phyloP scores from a whole-genome alignment of 2,113 vertebrate species.

The Prolemur simus region DNA sequence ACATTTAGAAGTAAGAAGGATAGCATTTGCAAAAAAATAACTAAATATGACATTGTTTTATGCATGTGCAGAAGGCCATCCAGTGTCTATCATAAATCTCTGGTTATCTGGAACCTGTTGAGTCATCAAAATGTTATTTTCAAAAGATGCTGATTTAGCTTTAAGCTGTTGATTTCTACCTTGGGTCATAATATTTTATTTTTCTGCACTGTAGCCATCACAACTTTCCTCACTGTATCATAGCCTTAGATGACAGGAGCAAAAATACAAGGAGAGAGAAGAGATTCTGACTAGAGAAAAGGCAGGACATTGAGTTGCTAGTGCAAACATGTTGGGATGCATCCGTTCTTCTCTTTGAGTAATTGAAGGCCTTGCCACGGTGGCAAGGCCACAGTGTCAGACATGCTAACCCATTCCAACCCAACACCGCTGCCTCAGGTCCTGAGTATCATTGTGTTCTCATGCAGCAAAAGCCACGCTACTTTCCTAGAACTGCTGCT shows the following conservation, averaged over 20 bases:
- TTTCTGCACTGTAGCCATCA: not conserved
- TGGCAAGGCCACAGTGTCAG: not conserved
- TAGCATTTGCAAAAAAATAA: not conserved
- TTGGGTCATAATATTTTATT: not conserved
- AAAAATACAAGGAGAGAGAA: not conserved
- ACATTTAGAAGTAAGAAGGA: not conserved
- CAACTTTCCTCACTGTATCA: not conserved
- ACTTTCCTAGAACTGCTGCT: not conserved
- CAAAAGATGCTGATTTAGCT: slow-evolving; percentile 32
- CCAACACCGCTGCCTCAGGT: not conserved
- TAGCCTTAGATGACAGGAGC: not conserved
- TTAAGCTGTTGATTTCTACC: slow-evolving; percentile 29
- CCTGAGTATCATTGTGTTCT: not conserved
- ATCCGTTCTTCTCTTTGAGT: not conserved
- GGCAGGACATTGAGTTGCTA: not conserved
- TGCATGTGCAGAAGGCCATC: not conserved
- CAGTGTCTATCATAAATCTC: not conserved
- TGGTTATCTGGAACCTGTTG: not conserved
- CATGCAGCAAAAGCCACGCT: not conserved
- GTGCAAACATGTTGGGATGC: not conserved
- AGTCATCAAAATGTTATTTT: slow-evolving; percentile 38
- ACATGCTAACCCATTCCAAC: not conserved
- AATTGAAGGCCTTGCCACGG: not conserved
- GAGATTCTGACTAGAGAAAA: not conserved
- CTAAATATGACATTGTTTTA: not conserved